phyloP scores from a whole-genome alignment of 1,140 invertebrate genomes.

The Trachymyrmex septentrionalis region DNA sequence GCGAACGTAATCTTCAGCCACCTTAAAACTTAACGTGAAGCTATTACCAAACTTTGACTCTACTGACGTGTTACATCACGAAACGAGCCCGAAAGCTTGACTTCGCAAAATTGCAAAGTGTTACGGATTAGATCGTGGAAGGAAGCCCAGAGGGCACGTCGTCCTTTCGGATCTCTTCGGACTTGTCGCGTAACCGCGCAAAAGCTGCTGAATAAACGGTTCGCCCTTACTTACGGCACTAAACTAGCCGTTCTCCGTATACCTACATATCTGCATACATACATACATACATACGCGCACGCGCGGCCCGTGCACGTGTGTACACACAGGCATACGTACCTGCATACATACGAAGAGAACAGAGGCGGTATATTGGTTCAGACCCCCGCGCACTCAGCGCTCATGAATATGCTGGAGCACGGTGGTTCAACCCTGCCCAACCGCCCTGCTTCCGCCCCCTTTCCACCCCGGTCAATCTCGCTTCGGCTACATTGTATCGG shows the following conservation, averaged over 20 bases:
- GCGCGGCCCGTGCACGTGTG: conserved; percentile 20
- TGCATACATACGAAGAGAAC: conserved; percentile 68
- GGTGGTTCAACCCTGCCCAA: conserved; percentile 76
- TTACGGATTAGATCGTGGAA: conserved; percentile 62
- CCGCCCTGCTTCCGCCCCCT: conserved; percentile 57
- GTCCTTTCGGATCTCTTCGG: conserved; percentile 63
- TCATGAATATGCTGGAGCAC: conserved; percentile 83
- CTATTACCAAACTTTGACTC: conserved; percentile 50
- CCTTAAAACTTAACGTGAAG: conserved; percentile 54
- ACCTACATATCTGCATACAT: conserved; percentile 41
- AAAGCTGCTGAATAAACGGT: conserved; percentile 79
- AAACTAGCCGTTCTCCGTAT: conserved; percentile 67
- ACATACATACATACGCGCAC: conserved; percentile 1
- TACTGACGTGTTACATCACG: conserved; percentile 45
- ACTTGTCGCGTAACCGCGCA: conserved; percentile 72
- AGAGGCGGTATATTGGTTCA: conserved; percentile 80
- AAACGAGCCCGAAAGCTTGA: conserved; percentile 49
- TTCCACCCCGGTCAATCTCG: conserved; percentile 78
- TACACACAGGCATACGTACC: conserved; percentile 62
- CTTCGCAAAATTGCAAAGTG: conserved; percentile 63
- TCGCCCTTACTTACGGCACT: conserved; percentile 73
- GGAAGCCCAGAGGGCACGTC: conserved; percentile 48
- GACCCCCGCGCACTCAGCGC: conserved; percentile 82
- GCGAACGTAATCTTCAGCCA: conserved; percentile 5
- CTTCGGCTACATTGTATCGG: conserved; percentile 77